These are phyloP conservation scores for Bombus cullumanus DNA, from an alignment of 1,140 invertebrate species.

Conservation along the genomic window DNA sequence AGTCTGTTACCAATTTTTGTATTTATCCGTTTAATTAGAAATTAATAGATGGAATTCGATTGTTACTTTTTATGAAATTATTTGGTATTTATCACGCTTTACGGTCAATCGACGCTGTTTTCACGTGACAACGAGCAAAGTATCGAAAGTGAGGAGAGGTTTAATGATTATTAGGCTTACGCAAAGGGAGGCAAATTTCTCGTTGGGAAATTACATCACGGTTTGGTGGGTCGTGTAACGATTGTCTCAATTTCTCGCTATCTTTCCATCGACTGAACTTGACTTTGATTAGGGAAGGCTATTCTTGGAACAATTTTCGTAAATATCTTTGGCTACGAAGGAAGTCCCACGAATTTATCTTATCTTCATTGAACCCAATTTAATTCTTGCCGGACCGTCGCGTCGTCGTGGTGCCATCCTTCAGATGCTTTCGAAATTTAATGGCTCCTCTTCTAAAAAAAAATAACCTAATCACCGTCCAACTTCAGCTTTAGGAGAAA, in stretches of 20 bases:
- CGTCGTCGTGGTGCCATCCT: neutral
- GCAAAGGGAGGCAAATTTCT: neutral
- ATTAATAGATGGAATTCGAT: neutral
- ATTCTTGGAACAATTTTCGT: conserved; percentile 17
- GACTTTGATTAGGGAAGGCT: conserved; percentile 13
- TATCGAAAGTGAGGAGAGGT: neutral
- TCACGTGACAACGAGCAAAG: neutral
- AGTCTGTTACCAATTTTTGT: too few relatives aligned
- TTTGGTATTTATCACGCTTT: neutral
- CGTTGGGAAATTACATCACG: neutral
- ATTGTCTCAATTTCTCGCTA: conserved; percentile 5
- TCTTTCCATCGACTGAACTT: conserved; percentile 25
- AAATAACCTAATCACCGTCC: neutral
- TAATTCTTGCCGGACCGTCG: neutral
- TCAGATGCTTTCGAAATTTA: neutral
- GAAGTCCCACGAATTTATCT: conserved; percentile 19
- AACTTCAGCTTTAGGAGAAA: too few relatives aligned
- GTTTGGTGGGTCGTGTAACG: neutral
- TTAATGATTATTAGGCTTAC: neutral
- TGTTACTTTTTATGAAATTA: neutral
- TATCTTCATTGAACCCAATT: conserved; percentile 34
- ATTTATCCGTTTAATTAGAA: too few relatives aligned
- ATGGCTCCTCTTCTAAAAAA: neutral
- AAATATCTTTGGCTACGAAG: neutral
- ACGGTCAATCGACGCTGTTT: neutral